Percentiles rank a stretch among this genome's conserved stretches.
These are phyloP conservation scores for Baronia brevicornis DNA, from an alignment of 2,888 invertebrate genomes.

Conservation along the genomic window DNA sequence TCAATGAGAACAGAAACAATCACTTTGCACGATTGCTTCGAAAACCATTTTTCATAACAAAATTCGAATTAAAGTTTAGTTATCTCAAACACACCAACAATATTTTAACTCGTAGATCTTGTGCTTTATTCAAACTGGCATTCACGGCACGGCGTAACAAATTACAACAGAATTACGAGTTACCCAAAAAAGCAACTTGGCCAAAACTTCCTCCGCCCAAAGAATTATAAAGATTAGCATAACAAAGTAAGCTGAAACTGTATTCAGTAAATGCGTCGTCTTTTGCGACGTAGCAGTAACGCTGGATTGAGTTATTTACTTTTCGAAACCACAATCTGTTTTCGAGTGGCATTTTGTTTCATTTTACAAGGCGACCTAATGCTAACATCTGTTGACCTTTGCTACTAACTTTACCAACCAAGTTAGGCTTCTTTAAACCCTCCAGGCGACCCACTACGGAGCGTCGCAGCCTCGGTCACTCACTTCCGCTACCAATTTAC, in stretches of 20 bases:
- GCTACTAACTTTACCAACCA: conserved; percentile 6
- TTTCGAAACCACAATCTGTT: conserved; percentile 16
- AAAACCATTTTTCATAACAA: background rate
- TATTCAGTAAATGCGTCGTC: conserved; percentile 58
- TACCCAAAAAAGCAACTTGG: conserved; percentile 65
- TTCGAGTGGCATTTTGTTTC: conserved; percentile 18
- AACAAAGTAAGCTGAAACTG: conserved; percentile 69
- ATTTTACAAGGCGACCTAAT: conserved; percentile 21
- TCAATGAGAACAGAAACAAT: conserved; percentile 16
- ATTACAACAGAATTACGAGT: conserved; percentile 68
- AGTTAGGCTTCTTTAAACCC: conserved; percentile 4
- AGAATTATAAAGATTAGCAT: conserved; percentile 74
- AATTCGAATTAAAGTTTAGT: conserved; percentile 10
- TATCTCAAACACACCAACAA: conserved; percentile 23
- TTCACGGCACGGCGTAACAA: conserved; percentile 50
- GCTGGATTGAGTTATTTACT: conserved; percentile 31
- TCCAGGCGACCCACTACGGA: conserved; percentile 19
- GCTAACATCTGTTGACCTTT: conserved; percentile 9
- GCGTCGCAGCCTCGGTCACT: conserved; percentile 36
- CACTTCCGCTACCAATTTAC: conserved; percentile 53
- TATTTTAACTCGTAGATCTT: conserved; percentile 15
- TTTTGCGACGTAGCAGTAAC: conserved; percentile 49
- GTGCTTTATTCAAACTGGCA: conserved; percentile 26
- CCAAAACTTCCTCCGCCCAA: conserved; percentile 60
- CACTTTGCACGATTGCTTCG: conserved; percentile 3